phyloP scores from a whole-genome alignment of 2,113 vertebrate genomes.

The Acrocephalus arundinaceus region DNA sequence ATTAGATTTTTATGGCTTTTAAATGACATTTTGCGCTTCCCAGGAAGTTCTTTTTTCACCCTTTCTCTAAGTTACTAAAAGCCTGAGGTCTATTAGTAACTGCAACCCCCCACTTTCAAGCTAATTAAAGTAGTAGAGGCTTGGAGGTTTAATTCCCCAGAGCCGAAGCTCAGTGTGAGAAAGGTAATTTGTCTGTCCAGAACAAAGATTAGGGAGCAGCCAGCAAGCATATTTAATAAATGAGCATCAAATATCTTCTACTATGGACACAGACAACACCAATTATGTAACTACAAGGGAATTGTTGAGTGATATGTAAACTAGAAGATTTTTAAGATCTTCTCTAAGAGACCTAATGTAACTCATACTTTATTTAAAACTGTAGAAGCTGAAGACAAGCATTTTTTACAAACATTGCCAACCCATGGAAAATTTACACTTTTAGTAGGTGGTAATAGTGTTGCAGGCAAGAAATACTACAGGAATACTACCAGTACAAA shows the following conservation, averaged over 20 bases:
- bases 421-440: background rate
- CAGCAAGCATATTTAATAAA: slow-evolving; percentile 94
- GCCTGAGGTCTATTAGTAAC: slow-evolving; percentile 92
- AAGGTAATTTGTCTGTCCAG: slow-evolving; percentile 99
- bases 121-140: slow-evolving; percentile 98
- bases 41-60: slow-evolving; percentile 78
- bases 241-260: slow-evolving; percentile 90
- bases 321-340: slow-evolving; percentile 60
- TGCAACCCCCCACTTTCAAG: slow-evolving; percentile 92
- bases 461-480: background rate
- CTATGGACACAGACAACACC: slow-evolving; percentile 82
- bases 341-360: slow-evolving; percentile 1
- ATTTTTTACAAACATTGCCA: background rate
- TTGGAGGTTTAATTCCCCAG: slow-evolving; percentile 93
- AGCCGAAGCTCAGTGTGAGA: slow-evolving; percentile 91
- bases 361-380: slow-evolving; percentile 66
- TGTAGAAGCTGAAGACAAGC: slow-evolving; percentile 21
- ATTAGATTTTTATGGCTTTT: slow-evolving; percentile 82
- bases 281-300: slow-evolving; percentile 85
- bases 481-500: background rate
- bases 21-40: slow-evolving; percentile 80
- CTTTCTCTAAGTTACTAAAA: slow-evolving; percentile 90
- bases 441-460: background rate
- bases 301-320: slow-evolving; percentile 70
- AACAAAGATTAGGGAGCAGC: slow-evolving; percentile 96